These are phyloP conservation scores for Ramazzottius varieornatus DNA, from an alignment of 2,888 invertebrate species.

Conservation along the genomic window DNA sequence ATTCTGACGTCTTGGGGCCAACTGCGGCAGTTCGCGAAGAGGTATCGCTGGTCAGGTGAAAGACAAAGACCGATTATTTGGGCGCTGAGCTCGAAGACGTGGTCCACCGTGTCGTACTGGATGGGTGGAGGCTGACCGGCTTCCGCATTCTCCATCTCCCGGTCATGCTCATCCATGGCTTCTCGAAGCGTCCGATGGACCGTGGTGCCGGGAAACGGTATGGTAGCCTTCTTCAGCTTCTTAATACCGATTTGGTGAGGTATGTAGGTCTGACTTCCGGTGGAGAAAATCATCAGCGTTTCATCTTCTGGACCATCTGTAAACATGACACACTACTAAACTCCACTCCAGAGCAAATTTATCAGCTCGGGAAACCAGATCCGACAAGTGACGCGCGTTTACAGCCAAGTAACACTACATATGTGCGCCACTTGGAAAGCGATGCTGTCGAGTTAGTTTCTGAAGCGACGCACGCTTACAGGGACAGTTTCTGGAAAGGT, in stretches of 20 bases:
- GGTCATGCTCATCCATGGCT: slow-evolving; percentile 8
- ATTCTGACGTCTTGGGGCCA: neutral
- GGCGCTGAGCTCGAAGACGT: slow-evolving; percentile 52
- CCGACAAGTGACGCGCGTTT: too few relatives aligned
- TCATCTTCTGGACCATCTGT: slow-evolving; percentile 13
- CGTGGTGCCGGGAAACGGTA: slow-evolving; percentile 12
- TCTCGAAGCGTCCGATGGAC: slow-evolving; percentile 16
- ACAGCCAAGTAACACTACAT: too few relatives aligned
- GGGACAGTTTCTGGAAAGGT: too few relatives aligned
- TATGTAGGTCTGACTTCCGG: slow-evolving; percentile 51
- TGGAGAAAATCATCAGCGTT: slow-evolving; percentile 53
- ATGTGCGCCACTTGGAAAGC: too few relatives aligned
- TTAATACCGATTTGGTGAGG: slow-evolving; percentile 48
- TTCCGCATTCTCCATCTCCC: neutral
- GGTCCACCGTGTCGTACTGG: slow-evolving; percentile 39
- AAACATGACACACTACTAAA: slow-evolving; percentile 6
- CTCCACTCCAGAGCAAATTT: neutral
- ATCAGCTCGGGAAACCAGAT: too few relatives aligned
- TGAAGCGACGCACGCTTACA: too few relatives aligned
- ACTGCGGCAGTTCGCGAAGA: neutral
- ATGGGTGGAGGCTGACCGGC: neutral
- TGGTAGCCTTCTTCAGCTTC: neutral
- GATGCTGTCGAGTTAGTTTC: too few relatives aligned
- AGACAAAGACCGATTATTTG: slow-evolving; percentile 64
- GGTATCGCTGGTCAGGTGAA: slow-evolving; percentile 46